Base-by-base conservation (phyloP, 2,113 vertebrate species). In the Podarcis raffonei region DNA sequence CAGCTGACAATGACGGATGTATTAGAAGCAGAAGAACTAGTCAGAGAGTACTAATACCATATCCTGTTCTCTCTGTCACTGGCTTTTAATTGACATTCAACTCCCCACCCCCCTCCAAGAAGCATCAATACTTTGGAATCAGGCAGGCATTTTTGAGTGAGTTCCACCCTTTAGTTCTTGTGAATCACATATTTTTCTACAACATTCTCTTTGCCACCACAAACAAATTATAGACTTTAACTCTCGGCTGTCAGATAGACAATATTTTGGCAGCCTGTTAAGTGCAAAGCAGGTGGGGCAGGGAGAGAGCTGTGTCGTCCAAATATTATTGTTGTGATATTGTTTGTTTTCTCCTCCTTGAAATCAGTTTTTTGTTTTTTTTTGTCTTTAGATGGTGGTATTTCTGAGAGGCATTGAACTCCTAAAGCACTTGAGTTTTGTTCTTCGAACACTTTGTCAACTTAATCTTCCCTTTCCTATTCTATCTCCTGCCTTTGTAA, bases 1-100 rank as follows among this genome's bases (percentile, higher is more conserved):
- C 93, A 95, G 68, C 92, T 95, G 91, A 92, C 94, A 93, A 92
- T 91, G 94, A 94, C 93, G 93, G 92, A 96, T 93, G 94, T 16
- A 72, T 93, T 89, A 62, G 81, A 92, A 53, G 53, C 1, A 1
- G 83, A 86, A 96, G 85, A 86, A 87, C 81, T 82, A 89, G 84
- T 91, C 92, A 94, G 95, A 94, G 95, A 86, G 90, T 92, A 75
- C 87, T 91, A 94, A 91, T 89, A 92, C 0, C 86, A 81, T 59
- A 91, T 83, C 88, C 53, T 85, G 3, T 89, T 93, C 89, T 91
- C 83, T 88, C 87, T 78, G 93, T 95, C 79, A 78, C 69, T 76
- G 90, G 81, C 11, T 37, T 71, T 94, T 95, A 94, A 92, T 48
- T 95, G 91, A 93, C 80, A 91, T 88, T 93, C 90, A 83, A 87